Evolutionary conservation across 2,113 vertebrate species (phyloP).

Genomic region (Chionis minor): DNA sequence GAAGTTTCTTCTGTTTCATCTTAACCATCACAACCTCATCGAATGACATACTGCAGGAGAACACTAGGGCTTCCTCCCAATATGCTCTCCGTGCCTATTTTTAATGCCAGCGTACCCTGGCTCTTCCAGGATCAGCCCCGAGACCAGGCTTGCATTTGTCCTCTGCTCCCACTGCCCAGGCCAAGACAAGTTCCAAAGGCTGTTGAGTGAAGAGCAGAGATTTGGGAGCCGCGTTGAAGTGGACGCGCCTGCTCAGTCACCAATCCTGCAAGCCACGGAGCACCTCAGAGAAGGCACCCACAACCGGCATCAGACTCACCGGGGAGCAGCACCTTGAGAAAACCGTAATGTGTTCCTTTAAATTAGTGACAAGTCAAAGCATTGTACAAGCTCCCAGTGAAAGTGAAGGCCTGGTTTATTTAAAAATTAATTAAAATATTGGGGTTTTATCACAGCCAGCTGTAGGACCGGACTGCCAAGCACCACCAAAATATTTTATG

Average conservation of each 20-base stretch:
- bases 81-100: not conserved
- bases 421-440: constrained; percentile 28
- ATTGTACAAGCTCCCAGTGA: not conserved
- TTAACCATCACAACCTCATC: not conserved
- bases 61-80: not conserved
- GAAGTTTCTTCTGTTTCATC: not conserved
- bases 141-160: not conserved
- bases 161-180: not conserved
- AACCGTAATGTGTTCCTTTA: not conserved
- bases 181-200: not conserved
- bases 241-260: not conserved
- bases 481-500: constrained; percentile 9
- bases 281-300: not conserved
- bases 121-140: not conserved
- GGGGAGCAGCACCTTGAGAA: not conserved
- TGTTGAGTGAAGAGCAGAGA: not conserved
- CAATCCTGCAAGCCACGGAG: not conserved
- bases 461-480: constrained; percentile 11
- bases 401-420: constrained; percentile 5
- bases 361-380: not conserved
- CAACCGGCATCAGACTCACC: not conserved
- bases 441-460: not conserved
- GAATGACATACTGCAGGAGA: not conserved
- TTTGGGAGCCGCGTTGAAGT: not conserved
- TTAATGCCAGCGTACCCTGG: not conserved